Base-by-base conservation (phyloP, 2,888 invertebrate species). In the Synergus umbraculus region DNA sequence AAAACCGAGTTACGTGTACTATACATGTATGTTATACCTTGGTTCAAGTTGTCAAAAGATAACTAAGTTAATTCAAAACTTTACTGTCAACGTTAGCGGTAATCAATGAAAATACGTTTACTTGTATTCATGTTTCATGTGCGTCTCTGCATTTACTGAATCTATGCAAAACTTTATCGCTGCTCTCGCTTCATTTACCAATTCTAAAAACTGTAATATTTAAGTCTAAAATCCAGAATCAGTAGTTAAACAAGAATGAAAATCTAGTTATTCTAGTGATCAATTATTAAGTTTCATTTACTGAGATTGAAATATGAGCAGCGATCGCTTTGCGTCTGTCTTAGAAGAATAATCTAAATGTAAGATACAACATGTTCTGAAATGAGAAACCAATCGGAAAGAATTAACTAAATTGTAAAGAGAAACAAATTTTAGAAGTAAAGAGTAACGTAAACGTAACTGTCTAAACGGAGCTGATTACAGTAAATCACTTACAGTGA, bases 1-100 rank as follows among this genome's bases (percentile, higher is more conserved):
- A 73, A 73, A 73, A 54, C 49, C 54, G 54, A 73, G 64, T 76
- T 67, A 81, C 63, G 79, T 77, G 63, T 81, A 81, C 63, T 79
- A 49, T 43, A 64, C 76, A 65, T 65, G 76, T 63, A 76, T 54
- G 65, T 80, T 76, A 67, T 58, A 78, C 58, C 77, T 67, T 69
- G 65, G 58, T 60, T 78, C 76, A 77, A 77, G 76, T 81, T 78
- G 80, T 82, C 81, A 81, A 83, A 76, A 76, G 43, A 37, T 5
- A 54, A 63, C 18, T 43, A 73, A 73, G 76, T 60, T 76, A 76
- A 37, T 58, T 49, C 49, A 69, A 37, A 73, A 73, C 73, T 73
- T 73, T 15, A 73, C 73, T 41, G 73, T 73, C 73, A 73, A 73
- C 54, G 12, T 73, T 73, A 76, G 15, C 44, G 8, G 63, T 63